phyloP scores from a whole-genome alignment of 2,888 invertebrate genomes.

The Brenthis hecate region DNA sequence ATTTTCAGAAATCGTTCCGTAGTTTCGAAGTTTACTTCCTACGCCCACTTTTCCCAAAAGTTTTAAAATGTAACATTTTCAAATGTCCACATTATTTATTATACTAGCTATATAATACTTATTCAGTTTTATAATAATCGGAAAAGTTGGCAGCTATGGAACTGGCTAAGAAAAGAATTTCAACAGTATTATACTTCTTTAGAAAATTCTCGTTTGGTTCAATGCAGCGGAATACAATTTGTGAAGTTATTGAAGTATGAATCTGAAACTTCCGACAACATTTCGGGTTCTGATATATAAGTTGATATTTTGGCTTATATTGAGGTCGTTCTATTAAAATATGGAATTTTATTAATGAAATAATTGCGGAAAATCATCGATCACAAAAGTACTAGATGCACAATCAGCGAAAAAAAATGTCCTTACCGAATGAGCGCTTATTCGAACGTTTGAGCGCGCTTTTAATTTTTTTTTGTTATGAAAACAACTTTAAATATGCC shows the following conservation, averaged over 20 bases:
- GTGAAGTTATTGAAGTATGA: conserved; percentile 14
- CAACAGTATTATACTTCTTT: conserved; percentile 16
- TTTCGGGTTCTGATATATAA: background rate
- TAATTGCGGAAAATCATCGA: background rate
- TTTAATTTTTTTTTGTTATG: too few relatives aligned
- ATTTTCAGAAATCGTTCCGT: too few relatives aligned
- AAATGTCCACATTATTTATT: conserved; percentile 8
- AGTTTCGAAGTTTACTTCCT: too few relatives aligned
- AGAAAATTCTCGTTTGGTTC: conserved; percentile 5
- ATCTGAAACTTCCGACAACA: conserved; percentile 3
- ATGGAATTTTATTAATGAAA: background rate
- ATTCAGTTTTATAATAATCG: conserved; percentile 12
- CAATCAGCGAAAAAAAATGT: too few relatives aligned
- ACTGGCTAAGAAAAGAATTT: conserved; percentile 9
- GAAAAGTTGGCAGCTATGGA: conserved; percentile 15
- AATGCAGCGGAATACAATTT: conserved; percentile 7
- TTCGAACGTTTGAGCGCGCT: too few relatives aligned
- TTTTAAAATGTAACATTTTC: background rate
- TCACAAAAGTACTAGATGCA: background rate
- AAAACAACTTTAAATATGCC: too few relatives aligned
- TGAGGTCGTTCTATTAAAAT: background rate
- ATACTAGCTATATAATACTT: background rate
- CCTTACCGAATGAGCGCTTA: too few relatives aligned
- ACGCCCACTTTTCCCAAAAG: background rate
- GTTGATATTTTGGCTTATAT: background rate